Evolutionary conservation across 2,797 vertebrate genomes (phyloP), one percentile per base, ranked within the genome.

Genomic region (Passerculus sandwichensis): DNA sequence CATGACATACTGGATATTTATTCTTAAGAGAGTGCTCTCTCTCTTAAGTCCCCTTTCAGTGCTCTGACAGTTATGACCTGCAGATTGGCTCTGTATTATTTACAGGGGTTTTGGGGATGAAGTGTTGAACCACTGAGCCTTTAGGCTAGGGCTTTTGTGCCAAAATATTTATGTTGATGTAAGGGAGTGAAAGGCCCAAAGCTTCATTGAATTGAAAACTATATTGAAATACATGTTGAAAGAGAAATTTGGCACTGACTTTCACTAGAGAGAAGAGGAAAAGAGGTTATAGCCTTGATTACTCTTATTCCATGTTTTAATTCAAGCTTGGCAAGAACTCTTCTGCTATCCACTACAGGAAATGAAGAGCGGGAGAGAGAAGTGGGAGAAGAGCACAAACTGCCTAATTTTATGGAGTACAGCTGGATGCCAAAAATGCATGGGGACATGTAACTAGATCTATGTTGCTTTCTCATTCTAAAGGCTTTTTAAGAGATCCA

Each of bases 281-380:
- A 83, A 74, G 48, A 78, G 23, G 45, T 93, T 93, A 85, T 80
- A 73, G 45, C 4, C 30, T 80, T 88, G 21, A 75, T 94, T 80
- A 54, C 13, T 84, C 88, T 89, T 90, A 81, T 83, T 79, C 21
- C 1, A 1, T 85, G 45, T 87, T 95, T 96, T 92, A 91, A 84
- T 90, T 93, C 93, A 88, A 76, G 17, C 27, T 83, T 95, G 77
- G 80, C 87, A 94, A 85, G 44, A 48, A 66, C 16, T 83, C 7
- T 62, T 88, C 47, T 89, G 69, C 66, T 90, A 25, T 91, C 91
- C 60, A 6, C 30, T 77, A 48, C 51, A 93, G 90, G 79, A 97
- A 94, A 94, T 94, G 57, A 93, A 87, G 61, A 93, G 77, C 13
- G 7, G 53, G 40, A 70, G 36, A 79, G 42, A 32, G 60, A 88